Evolutionary conservation across 2,888 invertebrate genomes (phyloP), one percentile per base, ranked within the genome.

Genomic region (Morpho achilles): DNA sequence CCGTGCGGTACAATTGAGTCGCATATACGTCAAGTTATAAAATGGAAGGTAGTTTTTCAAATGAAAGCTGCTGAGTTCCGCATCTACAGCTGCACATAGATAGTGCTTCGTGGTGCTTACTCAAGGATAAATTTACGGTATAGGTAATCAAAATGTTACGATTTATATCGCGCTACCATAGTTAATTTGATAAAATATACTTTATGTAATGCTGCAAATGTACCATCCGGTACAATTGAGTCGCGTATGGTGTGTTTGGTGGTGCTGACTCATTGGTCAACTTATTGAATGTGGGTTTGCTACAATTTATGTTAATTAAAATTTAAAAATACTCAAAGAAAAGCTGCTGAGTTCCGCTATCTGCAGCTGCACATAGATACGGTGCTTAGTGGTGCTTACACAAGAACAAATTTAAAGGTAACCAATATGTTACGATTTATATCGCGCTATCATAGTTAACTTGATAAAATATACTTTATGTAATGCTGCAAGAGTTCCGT

Each of bases 161-260:
- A 43, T 51, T 51, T 43, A 23, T 51, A 51, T 51, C 51, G 23
- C n/a, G 43, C 23, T 51, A 43, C 9, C 9, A 43, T 42, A 51
- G 22, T 51, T 10, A 16, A 16, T 16, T 16, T 7, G 7, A 8
- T 9, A 7, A 42, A 40, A 40, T 2, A 8, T 44, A 44, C 5
- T 50, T 82, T 75, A 16, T 87, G 76, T 79, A 56, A 88, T 86
- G 46, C 69, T 71, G 68, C 89, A 89, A 1, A 87, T 84, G 73
- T 88, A 88, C 7, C 89, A 72, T 0, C 88, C 89, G 39, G 84
- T 75, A 71, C 88, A 89, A 74, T 85, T 87, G 71, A 89, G 87
- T 0, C 87, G 67, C 3, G 82, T 62, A 70, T 85, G 86, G 64
- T 80, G 83, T 2, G 87, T 54, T 84, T 84, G 61, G 77, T 46